Conservation (phyloP, 2,888 invertebrate species). For the Petrolisthes manimaculis region DNA sequence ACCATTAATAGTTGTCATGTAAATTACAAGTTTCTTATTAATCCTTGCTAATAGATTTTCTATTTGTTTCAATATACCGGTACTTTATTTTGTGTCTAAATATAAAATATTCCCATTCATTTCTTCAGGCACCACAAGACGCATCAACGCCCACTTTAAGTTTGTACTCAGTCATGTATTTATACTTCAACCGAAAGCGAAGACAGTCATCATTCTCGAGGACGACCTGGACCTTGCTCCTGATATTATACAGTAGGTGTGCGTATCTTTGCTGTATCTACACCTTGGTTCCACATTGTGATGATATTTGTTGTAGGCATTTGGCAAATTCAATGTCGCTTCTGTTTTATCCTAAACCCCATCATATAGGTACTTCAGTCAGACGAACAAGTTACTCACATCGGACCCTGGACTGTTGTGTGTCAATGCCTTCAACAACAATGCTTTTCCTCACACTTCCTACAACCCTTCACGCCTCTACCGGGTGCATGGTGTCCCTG, state of each 20-base stretch:
- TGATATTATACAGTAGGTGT: constrained; percentile 53
- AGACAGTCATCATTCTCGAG: constrained; percentile 50
- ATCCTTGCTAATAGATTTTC: too few relatives aligned
- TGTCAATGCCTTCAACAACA: constrained; percentile 61
- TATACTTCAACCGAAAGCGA: background rate
- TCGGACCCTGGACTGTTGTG: constrained; percentile 33
- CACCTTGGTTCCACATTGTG: too few relatives aligned
- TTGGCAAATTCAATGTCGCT: background rate
- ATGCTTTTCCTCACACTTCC: constrained; percentile 57
- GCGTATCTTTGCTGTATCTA: background rate
- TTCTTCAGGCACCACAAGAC: constrained; percentile 15
- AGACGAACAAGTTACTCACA: constrained; percentile 44
- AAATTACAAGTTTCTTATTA: constrained; percentile 1
- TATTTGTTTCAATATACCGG: background rate
- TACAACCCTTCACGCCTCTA: constrained; percentile 40
- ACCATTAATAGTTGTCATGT: background rate
- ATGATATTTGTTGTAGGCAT: too few relatives aligned
- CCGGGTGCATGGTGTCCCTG: constrained; percentile 49
- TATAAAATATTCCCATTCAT: too few relatives aligned
- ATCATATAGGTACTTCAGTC: constrained; percentile 58
- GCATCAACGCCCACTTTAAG: constrained; percentile 46
- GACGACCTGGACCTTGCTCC: constrained; percentile 57
- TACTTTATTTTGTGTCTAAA: too few relatives aligned
- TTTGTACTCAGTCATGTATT: constrained; percentile 22
- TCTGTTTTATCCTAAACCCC: background rate